These are phyloP conservation scores for Danionella cerebrum DNA, from an alignment of 2,113 vertebrate species.

Conservation along the genomic window DNA sequence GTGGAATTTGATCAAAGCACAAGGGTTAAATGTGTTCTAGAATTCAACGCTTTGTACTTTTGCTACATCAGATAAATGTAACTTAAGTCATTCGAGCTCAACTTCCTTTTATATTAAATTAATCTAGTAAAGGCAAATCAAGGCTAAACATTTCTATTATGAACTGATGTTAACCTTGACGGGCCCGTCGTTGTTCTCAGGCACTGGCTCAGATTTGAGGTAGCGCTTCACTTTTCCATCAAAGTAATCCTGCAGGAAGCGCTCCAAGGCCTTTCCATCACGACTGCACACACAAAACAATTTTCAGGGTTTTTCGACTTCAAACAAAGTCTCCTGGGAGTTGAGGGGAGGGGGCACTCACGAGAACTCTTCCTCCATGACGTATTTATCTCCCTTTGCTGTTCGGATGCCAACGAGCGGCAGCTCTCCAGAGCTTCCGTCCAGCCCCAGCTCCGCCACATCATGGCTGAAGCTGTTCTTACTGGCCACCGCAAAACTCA, in stretches of 20 bases:
- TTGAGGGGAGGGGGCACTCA: constrained; percentile 58
- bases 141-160: too few species aligned
- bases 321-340: not conserved
- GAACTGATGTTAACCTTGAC: too few species aligned
- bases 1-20: too few species aligned
- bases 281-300: constrained; percentile 61
- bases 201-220: constrained; percentile 87
- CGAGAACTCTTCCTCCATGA: constrained; percentile 94
- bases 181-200: constrained; percentile 87
- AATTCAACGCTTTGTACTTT: too few species aligned
- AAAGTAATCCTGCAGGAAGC: constrained; percentile 88
- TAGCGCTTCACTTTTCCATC: constrained; percentile 88
- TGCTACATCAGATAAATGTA: too few species aligned
- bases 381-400: constrained; percentile 86
- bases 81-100: too few species aligned
- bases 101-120: too few species aligned
- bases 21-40: too few species aligned
- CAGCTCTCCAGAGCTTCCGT: constrained; percentile 71
- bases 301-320: too few species aligned
- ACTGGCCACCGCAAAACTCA: constrained; percentile 86
- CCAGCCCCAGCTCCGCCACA: constrained; percentile 83
- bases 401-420: constrained; percentile 86
- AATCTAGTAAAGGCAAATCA: too few species aligned
- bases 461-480: constrained; percentile 79
- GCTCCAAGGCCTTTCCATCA: constrained; percentile 88